phyloP scores from a whole-genome alignment of 1,140 invertebrate species.

The Lerema accius region DNA sequence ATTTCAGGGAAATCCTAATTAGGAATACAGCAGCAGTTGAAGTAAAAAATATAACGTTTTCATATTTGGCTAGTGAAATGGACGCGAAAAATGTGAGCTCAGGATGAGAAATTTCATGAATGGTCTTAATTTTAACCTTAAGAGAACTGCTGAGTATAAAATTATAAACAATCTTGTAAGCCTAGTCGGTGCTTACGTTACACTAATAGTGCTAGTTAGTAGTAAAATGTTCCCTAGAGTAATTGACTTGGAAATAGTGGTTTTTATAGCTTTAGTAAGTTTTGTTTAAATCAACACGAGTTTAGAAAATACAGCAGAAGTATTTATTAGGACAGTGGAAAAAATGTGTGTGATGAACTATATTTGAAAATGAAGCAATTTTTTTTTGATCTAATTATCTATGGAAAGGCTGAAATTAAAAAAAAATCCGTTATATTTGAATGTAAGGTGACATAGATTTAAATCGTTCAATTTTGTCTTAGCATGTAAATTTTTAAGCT shows the following conservation, averaged over 20 bases:
- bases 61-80: slow-evolving; percentile 20
- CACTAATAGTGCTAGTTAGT: slow-evolving; percentile 79
- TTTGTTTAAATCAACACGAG: slow-evolving; percentile 24
- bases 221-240: slow-evolving; percentile 86
- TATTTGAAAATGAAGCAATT: too few relatives aligned
- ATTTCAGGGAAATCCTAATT: slow-evolving; percentile 13
- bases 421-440: too few relatives aligned
- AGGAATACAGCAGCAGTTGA: slow-evolving; percentile 43
- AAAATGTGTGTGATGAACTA: too few relatives aligned
- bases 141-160: slow-evolving; percentile 79
- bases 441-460: too few relatives aligned
- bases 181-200: slow-evolving; percentile 75
- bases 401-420: too few relatives aligned
- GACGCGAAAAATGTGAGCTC: slow-evolving; percentile 30
- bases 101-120: slow-evolving; percentile 20
- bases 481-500: too few relatives aligned
- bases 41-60: slow-evolving; percentile 18
- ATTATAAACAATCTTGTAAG: slow-evolving; percentile 80
- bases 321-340: too few relatives aligned
- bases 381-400: too few relatives aligned
- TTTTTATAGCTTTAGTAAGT: slow-evolving; percentile 66
- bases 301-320: neutral
- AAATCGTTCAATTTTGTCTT: too few relatives aligned
- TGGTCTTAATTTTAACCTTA: slow-evolving; percentile 75
- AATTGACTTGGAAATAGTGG: slow-evolving; percentile 87